Evolutionary conservation across 2,888 invertebrate species (phyloP), one percentile per base, ranked within the genome.

Genomic region (Rotaria socialis): DNA sequence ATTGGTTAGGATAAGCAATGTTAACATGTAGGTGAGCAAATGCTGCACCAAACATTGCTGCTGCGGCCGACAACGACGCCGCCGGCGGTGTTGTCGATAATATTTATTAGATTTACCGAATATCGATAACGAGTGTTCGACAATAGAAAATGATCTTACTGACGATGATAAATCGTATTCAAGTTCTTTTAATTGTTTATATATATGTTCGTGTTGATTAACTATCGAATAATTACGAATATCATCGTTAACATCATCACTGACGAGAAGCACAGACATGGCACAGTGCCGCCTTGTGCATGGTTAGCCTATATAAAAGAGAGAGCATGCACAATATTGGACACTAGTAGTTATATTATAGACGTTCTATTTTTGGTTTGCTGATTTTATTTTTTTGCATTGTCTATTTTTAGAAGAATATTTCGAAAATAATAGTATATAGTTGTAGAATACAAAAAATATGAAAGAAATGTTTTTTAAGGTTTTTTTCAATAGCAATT

Each of bases 1-100:
- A 80, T 80, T 80, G 47, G 47, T 80, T 80, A 80, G 35, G 16
- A 67, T 35, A 67, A 67, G 67, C 67, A 67, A 67, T 67, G 67
- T 41, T 67, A 67, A 16, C 67, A 67, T 67, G 67, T 35, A 67
- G 67, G 67, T 67, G 67, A 67, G 67, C 67, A 67, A 67, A 67
- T 67, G 67, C 67, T 67, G 67, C 67, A 67, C 67, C 67, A 67
- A 35, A 67, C 67, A 67, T 67, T 67, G 67, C 67, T 67, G 67
- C 67, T 67, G 67, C 67, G 67, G 67, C 35, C 67, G 67, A 35
- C 19, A 35, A 35, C 67, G 67, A 67, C 35, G 67, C 67, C 67
- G 67, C 35, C 67, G 67, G 67, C 67, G 67, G 14, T 67, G 67
- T 67, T 67, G 35, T 35, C 67, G 67, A 67, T 67, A 67, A 67